Base-by-base conservation (phyloP, 2,888 invertebrate species). In the Parnassius smintheus region DNA sequence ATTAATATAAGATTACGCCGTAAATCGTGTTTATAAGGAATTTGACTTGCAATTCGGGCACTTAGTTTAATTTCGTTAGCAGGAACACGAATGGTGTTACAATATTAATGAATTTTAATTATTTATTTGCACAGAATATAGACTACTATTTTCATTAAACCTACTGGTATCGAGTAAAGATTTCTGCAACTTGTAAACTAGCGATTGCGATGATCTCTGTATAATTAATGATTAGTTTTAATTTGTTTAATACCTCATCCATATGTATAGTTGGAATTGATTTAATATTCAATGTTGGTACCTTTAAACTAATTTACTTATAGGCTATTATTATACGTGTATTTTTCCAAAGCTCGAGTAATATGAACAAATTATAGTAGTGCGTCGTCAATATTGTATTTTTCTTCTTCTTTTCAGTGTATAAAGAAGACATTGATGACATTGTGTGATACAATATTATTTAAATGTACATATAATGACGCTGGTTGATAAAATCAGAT, bases 391-490 rank as follows among this genome's bases (percentile, higher is more conserved):
- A 59, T 56, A 60, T 22, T 41, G 44, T n/a, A 48, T 53, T 48
- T 60, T 51, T 35, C 50, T 22, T 45, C 45, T 2, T 59, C 41
- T 9, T 13, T 57, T 48, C 2, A 52, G 51, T 18, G 18, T 13
- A 9, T n/a, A 13, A 13, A 49, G 41, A 10, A 56, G 56, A 35
- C 41, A 56, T 48, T 50, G 41, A 53, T 57, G 57, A 62, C 51
- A 42, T 35, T 35, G n/a, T 48, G 13, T 10, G 41, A 56, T 56
- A 56, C 44, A 64, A 64, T 18, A 18, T 53, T 56, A 12, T n/a
- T 48, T 52, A 49, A 22, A n/a, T 62, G 56, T 60, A 52, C 25
- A 49, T 54, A 56, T 51, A 51, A 65, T 60, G 52, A 62, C 64
- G 62, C 62, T 49, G 10, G 44, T 41, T 56, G 56, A 60, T 4